Conservation (phyloP, 1,140 invertebrate species). For the Drosophila triauraria region DNA sequence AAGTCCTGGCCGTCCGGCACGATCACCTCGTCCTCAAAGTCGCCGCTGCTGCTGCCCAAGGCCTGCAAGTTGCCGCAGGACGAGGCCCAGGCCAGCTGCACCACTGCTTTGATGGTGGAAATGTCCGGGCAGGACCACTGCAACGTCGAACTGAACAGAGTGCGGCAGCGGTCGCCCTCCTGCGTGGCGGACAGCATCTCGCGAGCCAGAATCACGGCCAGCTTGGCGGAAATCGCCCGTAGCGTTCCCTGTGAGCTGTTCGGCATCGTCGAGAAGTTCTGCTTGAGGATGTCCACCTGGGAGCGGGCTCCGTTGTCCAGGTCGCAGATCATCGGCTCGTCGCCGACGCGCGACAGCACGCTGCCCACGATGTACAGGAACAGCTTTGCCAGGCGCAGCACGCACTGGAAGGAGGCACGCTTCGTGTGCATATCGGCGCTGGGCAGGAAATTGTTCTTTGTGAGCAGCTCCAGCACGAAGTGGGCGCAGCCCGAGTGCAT, state of each 20-base stretch:
- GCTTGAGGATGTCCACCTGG: constrained; percentile 84
- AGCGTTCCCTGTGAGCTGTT: constrained; percentile 88
- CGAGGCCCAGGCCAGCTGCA: constrained; percentile 92
- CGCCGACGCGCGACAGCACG: constrained; percentile 84
- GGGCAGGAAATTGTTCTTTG: constrained; percentile 94
- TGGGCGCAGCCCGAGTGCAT: constrained; percentile 89
- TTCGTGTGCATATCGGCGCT: constrained; percentile 93
- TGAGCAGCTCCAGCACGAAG: constrained; percentile 93
- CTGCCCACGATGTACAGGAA: constrained; percentile 94
- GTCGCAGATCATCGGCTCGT: constrained; percentile 78
- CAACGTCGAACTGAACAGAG: constrained; percentile 87
- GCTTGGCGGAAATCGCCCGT: constrained; percentile 89
- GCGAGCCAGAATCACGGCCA: constrained; percentile 90
- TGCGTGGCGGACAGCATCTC: constrained; percentile 85
- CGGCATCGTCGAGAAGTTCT: constrained; percentile 84
- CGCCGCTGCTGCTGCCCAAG: constrained; percentile 80
- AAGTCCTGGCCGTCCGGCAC: constrained; percentile 89
- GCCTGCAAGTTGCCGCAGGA: constrained; percentile 90
- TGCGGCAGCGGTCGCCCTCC: constrained; percentile 86
- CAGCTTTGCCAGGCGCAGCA: constrained; percentile 95
- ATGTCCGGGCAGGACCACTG: constrained; percentile 89
- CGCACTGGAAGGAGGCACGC: constrained; percentile 93
- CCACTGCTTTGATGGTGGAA: constrained; percentile 89
- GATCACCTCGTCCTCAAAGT: constrained; percentile 86
- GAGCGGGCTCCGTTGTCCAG: constrained; percentile 74